Base-by-base conservation (phyloP, 2,888 invertebrate species). In the Erpobdella octoculata region DNA sequence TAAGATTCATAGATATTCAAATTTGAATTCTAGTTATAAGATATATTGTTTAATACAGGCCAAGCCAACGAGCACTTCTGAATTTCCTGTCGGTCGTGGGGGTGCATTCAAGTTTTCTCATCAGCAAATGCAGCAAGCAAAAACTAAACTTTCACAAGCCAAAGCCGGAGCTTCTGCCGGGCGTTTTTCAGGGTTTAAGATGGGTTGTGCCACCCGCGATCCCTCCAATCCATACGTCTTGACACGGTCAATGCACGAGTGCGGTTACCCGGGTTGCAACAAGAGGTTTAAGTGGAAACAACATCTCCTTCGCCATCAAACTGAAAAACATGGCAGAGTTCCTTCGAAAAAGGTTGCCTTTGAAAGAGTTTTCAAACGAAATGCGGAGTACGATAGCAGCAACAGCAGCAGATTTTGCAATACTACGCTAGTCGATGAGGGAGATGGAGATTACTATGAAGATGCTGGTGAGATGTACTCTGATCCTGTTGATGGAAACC, bases 301-400 rank as follows among this genome's bases (percentile, higher is more conserved):
- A 28, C 70, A 70, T 25, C 70, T 70, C 18, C 70, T 70, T 0
- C 70, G 70, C 37, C 70, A 70, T 21, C 70, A 70, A 61, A 70
- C 70, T 0, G 37, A 36, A 28, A 70, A 70, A 36, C 70, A 70
- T 61, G 58, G 58, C 41, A 33, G 70, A 5, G 41, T 38, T 25
- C 70, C 70, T 28, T 53, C 53, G 21, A 53, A 53, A 53, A 53
- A 53, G 15, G 28, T 53, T 21, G 53, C 53, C 53, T 53, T 53
- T 28, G 53, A 53, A 28, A 53, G 28, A 53, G 53, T 53, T n/a
- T 28, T 53, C 53, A 28, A 25, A 6, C 53, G 53, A 4, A 53
- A 53, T n/a, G 21, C 53, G 4, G 28, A 53, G 21, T 53, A 53
- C n/a, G 21, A 53, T 4, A 6, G 53, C 21, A 21, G 28, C 5